A percentile compares a stretch with the other conserved stretches of the same genome.
Evolutionary conservation across 1,140 invertebrate species (phyloP).

Genomic region (Adelges cooleyi): DNA sequence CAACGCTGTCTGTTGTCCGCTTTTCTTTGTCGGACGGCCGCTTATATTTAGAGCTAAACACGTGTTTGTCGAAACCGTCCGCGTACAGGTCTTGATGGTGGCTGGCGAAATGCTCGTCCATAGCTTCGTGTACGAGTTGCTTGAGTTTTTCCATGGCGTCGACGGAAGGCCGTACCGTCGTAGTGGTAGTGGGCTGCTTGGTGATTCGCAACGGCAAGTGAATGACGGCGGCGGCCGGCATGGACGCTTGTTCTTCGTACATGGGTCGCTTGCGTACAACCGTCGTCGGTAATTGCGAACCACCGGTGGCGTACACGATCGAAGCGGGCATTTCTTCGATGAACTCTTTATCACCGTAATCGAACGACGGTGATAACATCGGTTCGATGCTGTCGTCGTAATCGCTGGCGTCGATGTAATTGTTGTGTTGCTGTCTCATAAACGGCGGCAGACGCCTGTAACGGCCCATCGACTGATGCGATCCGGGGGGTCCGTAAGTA

Average conservation of each 20-base stretch:
- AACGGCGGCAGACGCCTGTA: not conserved
- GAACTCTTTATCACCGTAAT: not conserved
- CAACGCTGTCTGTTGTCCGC: not conserved
- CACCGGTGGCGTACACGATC: no score
- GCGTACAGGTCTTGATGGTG: not conserved
- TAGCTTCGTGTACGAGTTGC: constrained; percentile 7
- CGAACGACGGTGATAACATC: not conserved
- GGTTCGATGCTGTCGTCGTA: not conserved
- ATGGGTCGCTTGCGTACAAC: not conserved
- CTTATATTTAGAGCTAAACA: no score
- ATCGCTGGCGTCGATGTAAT: not conserved
- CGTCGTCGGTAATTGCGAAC: not conserved
- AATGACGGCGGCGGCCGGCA: not conserved
- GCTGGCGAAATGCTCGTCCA: constrained; percentile 8
- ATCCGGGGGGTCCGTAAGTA: not conserved
- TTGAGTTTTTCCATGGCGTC: not conserved
- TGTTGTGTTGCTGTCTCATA: not conserved
- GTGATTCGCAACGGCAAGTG: not conserved
- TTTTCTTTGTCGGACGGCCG: not conserved
- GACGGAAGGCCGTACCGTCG: not conserved
- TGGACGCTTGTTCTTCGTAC: not conserved
- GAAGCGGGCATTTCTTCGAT: no score
- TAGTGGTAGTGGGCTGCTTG: not conserved
- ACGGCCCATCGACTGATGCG: not conserved
- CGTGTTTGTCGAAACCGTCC: constrained; percentile 6